A percentile compares a stretch with the other conserved stretches of the same genome.
phyloP scores from a whole-genome alignment of 2,888 invertebrate species.

The Geophilus truncorum region DNA sequence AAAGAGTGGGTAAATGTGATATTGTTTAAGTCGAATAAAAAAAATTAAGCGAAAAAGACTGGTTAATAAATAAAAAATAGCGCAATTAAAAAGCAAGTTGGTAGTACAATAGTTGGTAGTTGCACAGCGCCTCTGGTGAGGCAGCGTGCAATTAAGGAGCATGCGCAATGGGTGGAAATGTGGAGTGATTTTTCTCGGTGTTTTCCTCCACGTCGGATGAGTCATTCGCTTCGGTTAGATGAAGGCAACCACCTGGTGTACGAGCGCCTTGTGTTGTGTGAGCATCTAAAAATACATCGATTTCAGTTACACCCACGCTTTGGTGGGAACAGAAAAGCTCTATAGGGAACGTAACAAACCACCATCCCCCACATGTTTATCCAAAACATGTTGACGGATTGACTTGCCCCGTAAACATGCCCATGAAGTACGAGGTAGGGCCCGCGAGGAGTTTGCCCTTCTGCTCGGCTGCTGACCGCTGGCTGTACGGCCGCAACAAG shows the following conservation, averaged over 20 bases:
- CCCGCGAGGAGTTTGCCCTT: neutral
- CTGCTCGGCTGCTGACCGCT: neutral
- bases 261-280: too few species aligned
- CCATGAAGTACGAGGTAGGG: neutral
- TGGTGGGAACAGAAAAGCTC: neutral
- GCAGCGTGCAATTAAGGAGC: neutral
- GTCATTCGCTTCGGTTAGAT: constrained; percentile 1
- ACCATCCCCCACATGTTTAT: neutral
- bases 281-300: neutral
- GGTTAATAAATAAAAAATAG: too few species aligned
- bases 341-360: neutral
- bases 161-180: neutral
- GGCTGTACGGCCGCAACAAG: neutral
- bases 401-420: neutral
- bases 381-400: neutral
- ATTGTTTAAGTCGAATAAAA: too few species aligned
- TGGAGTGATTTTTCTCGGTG: neutral
- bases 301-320: neutral
- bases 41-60: too few species aligned
- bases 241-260: neutral
- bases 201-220: neutral
- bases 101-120: too few species aligned
- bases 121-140: neutral
- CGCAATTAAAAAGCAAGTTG: too few species aligned
- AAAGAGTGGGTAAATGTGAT: neutral